Evolutionary conservation across 2,113 vertebrate species (phyloP), one percentile per base, ranked within the genome.

Genomic region (Raja brachyura): DNA sequence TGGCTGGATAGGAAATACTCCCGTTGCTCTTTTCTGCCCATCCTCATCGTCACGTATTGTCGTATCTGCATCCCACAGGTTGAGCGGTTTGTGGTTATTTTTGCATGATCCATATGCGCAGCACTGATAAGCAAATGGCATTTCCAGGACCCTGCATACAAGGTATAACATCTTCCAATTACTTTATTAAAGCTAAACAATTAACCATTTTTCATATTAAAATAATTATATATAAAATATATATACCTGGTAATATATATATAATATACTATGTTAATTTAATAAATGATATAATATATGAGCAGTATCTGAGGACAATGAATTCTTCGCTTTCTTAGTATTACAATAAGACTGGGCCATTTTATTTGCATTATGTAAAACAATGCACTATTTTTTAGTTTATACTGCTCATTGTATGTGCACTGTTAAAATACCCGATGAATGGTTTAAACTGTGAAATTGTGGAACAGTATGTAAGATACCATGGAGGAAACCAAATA

Each of bases 71-170:
- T 97, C 97, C 97, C 97, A 97, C 28, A 97, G 97, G 94, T 93
- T 95, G 0, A 94, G 93, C 9, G 95, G 90, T 94, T 97, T 97
- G 96, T 98, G 97, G 95, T 96, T 95, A 93, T 94, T 93, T 83
- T 96, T 95, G 93, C 98, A 99, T 93, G 96, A 95, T 4, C 97
- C 96, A 0, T 98, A 99, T 59, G 97, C 96, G 31, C 98, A 99
- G 96, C 98, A 99, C 96, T 99, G 98, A 95, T 99, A 99, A 93
- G 98, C 98, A 0, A 97, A 98, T 0, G 98, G 98, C 94, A 98
- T 98, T 95, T 99, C 98, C 2, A 99, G 96, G 93, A 98, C 97
- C 94, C 98, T 99, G 93, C 48, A 93, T 11, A 93, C 79, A 31
- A n/a, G 16, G 9, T 31, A 63, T 20, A 48, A 92, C 48, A 79